Percentiles rank a stretch among this genome's conserved stretches.
Conservation (phyloP, 1,140 invertebrate genomes). For the Zaprionus tsacasi region DNA sequence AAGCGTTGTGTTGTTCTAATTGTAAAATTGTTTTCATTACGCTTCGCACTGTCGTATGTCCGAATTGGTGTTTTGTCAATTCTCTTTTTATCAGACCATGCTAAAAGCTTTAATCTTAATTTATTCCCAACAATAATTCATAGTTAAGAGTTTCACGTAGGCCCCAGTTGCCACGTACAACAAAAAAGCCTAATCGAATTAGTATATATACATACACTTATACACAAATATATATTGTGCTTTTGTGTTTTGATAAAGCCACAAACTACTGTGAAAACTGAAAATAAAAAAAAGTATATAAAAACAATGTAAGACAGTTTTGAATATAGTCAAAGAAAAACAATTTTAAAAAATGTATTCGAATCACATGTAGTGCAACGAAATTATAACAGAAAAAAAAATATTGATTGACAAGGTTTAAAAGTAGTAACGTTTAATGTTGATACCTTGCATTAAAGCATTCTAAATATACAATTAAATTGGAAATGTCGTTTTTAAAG, state of each 20-base stretch:
- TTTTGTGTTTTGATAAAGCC: conserved; percentile 51
- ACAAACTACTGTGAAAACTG: conserved; percentile 76
- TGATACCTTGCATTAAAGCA: conserved; percentile 60
- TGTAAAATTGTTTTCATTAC: conserved; percentile 31
- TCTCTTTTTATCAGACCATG: conserved; percentile 21
- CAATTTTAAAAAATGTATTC: conserved; percentile 49
- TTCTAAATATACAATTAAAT: conserved; percentile 53
- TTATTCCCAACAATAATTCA: conserved; percentile 51
- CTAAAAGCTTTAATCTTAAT: conserved; percentile 53
- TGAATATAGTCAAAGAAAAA: conserved; percentile 44
- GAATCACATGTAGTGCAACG: conserved; percentile 60
- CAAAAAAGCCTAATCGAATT: conserved; percentile 53
- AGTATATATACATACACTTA: conserved; percentile 44
- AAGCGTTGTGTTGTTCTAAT: conserved; percentile 24
- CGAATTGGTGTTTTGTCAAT: conserved; percentile 15
- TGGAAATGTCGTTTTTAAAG: conserved; percentile 31
- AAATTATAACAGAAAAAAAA: conserved; percentile 44
- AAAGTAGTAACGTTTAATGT: conserved; percentile 64
- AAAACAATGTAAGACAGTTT: conserved; percentile 27
- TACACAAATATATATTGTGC: conserved; percentile 32
- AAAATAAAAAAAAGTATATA: conserved; percentile 39
- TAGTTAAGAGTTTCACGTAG: conserved; percentile 62
- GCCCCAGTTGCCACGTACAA: conserved; percentile 54
- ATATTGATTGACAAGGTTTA: conserved; percentile 70
- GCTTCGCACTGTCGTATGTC: conserved; percentile 26